A percentile compares a stretch with the other conserved stretches of the same genome.
Conservation (phyloP, 2,113 vertebrate species). For the Sapayoa aenigma region DNA sequence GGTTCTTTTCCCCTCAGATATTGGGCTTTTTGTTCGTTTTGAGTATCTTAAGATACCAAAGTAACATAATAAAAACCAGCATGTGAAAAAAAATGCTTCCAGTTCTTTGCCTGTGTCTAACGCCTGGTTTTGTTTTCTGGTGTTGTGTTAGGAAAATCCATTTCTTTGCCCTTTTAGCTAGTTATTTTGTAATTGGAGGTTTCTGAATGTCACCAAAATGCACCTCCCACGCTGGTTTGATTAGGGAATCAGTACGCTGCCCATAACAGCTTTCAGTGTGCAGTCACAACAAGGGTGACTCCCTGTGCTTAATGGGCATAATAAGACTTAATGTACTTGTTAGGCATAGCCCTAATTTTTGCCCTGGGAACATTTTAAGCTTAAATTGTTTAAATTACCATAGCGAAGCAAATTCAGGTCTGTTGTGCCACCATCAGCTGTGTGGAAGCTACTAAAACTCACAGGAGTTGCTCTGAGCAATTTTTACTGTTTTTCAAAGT, state of each 20-base stretch:
- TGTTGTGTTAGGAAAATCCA: background rate
- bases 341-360: constrained; percentile 17
- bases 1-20: background rate
- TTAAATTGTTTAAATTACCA: background rate
- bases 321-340: constrained; percentile 26
- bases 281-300: background rate
- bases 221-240: background rate
- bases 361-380: background rate
- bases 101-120: background rate
- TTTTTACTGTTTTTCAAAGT: background rate
- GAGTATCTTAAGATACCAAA: background rate
- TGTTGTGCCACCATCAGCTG: background rate
- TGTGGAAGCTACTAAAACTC: background rate
- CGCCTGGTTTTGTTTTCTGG: background rate
- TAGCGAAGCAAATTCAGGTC: background rate
- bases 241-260: background rate
- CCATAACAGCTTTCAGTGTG: background rate
- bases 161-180: constrained; percentile 6
- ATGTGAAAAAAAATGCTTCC: background rate
- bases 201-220: constrained; percentile 10
- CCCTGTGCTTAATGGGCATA: background rate
- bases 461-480: background rate
- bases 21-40: background rate
- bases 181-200: background rate
- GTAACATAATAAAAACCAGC: background rate